These are phyloP conservation scores for Xyrauchen texanus DNA, from an alignment of 2,113 vertebrate species.

Conservation along the genomic window DNA sequence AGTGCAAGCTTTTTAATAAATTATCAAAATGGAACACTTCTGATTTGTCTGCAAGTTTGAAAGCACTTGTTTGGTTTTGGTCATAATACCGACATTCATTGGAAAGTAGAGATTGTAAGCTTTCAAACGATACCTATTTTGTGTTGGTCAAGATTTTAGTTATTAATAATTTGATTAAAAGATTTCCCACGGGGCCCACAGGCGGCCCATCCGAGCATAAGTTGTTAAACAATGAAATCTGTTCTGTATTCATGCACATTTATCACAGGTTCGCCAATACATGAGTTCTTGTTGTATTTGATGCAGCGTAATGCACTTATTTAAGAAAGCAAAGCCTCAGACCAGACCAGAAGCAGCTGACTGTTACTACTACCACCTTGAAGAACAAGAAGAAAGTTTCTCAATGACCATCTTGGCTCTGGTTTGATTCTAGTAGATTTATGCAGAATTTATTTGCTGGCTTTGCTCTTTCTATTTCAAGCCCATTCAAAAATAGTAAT, in stretches of 20 bases:
- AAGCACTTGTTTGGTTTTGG: no score
- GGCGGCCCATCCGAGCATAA: no score
- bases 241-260: not conserved
- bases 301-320: not conserved
- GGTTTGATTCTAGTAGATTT: not conserved
- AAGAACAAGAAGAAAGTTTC: not conserved
- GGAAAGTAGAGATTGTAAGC: no score
- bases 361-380: slow-evolving; percentile 14
- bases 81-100: no score
- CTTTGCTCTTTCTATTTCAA: not conserved
- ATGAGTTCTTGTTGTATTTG: not conserved
- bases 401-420: not conserved
- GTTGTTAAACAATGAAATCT: not conserved
- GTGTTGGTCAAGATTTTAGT: no score
- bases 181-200: no score
- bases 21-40: no score
- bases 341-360: slow-evolving; percentile 21
- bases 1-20: no score
- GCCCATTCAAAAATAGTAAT: not conserved
- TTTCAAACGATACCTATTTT: no score
- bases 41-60: no score
- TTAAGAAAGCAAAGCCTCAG: slow-evolving; percentile 4
- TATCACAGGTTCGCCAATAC: not conserved
- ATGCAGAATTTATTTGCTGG: slow-evolving; percentile 3
- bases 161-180: no score